phyloP scores from a whole-genome alignment of 2,888 invertebrate genomes.

The Drosophila monieri region DNA sequence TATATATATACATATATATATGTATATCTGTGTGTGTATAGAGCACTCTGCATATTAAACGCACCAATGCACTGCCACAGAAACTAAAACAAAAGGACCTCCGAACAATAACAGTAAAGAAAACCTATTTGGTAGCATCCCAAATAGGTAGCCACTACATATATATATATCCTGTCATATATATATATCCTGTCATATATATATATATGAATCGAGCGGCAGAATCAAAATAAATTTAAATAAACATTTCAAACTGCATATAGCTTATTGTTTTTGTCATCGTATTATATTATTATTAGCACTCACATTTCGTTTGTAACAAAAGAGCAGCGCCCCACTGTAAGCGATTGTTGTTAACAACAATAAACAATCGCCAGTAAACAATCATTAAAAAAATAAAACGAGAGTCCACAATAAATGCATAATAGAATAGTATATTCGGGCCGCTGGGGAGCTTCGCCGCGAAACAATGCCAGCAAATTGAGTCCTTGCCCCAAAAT shows the following conservation, averaged over 20 bases:
- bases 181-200: no score
- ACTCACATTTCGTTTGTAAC: slow-evolving; percentile 52
- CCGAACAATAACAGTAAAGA: slow-evolving; percentile 12
- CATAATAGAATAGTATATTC: slow-evolving; percentile 28
- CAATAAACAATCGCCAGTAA: slow-evolving; percentile 48
- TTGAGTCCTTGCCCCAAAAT: slow-evolving; percentile 29
- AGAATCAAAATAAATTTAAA: slow-evolving; percentile 43
- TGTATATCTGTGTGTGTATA: slow-evolving; percentile 36
- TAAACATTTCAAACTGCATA: slow-evolving; percentile 28
- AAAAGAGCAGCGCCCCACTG: slow-evolving; percentile 19
- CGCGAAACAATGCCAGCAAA: slow-evolving; percentile 36
- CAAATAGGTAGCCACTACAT: background rate
- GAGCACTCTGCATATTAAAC: slow-evolving; percentile 67
- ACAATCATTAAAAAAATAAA: slow-evolving; percentile 18
- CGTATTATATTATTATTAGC: slow-evolving; percentile 60
- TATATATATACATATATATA: slow-evolving; percentile 38
- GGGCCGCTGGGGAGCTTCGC: background rate
- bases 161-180: background rate
- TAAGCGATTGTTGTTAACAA: slow-evolving; percentile 51
- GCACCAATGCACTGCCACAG: slow-evolving; percentile 61
- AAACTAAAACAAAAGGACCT: slow-evolving; percentile 30
- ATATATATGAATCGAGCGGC: slow-evolving; percentile 9
- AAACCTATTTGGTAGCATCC: slow-evolving; percentile 16
- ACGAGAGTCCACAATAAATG: slow-evolving; percentile 27
- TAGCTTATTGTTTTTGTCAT: slow-evolving; percentile 57